Percentiles rank a stretch among this genome's conserved stretches.
These are phyloP conservation scores for Charanyca ferruginea DNA, from an alignment of 2,888 invertebrate genomes.

Conservation along the genomic window DNA sequence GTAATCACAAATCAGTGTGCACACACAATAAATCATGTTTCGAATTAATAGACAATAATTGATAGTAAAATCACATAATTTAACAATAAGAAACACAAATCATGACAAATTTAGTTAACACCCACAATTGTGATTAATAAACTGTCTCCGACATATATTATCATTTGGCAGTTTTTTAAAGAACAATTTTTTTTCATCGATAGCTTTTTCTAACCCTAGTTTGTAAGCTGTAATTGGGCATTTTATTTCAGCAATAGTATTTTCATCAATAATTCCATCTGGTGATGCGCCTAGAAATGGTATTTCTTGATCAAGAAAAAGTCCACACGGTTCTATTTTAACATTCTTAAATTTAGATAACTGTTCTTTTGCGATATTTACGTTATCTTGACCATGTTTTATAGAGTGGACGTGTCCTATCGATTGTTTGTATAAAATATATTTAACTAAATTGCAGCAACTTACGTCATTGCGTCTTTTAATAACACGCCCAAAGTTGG, in stretches of 20 bases:
- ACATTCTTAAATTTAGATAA: background rate
- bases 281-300: constrained; percentile 7
- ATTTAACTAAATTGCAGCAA: constrained; percentile 1
- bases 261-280: constrained; percentile 3
- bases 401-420: background rate
- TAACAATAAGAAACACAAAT: too few species aligned
- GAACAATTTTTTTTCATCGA: background rate
- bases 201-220: background rate
- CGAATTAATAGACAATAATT: too few species aligned
- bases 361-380: background rate
- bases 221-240: background rate
- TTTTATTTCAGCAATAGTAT: background rate
- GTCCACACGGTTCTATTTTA: constrained; percentile 6
- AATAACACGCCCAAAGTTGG: constrained; percentile 6
- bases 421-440: background rate
- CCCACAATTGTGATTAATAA: too few species aligned
- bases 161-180: background rate
- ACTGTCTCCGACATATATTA: too few species aligned
- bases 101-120: too few species aligned
- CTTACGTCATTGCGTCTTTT: constrained; percentile 8
- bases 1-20: too few species aligned
- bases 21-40: too few species aligned
- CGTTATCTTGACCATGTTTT: constrained; percentile 8
- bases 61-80: too few species aligned
- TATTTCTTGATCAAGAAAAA: background rate